Evolutionary conservation across 2,113 vertebrate genomes (phyloP), one percentile per base, ranked within the genome.

Genomic region (western clawed frog (Xenopus tropicalis)): DNA sequence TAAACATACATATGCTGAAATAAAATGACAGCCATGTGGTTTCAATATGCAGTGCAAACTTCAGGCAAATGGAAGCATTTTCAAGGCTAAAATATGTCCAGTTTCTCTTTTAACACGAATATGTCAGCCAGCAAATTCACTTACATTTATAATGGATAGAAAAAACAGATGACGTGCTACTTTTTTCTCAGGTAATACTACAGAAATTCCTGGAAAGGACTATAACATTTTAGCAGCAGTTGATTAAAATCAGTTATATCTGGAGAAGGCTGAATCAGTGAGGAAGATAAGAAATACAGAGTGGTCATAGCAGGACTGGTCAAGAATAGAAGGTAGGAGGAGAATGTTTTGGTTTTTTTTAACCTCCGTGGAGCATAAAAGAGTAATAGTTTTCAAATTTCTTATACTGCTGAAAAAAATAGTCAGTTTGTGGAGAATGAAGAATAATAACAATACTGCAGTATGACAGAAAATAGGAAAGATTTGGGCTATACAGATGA

Each of bases 31-130:
- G 62, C 29, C 42, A 44, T 11, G 10, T 65, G 62, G 42, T n/a
- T 43, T 44, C 19, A 63, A 5, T 54, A n/a, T 65, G n/a, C 29
- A 65, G 62, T 44, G 62, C 19, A 19, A 44, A 37, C 43, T 44
- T 12, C n/a, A 44, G 62, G 14, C 37, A 65, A 65, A 65, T 65
- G n/a, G 29, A 9, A 65, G 29, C 62, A 65, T 65, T 65, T 14
- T n/a, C 19, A 65, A 65, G 25, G 44, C 13, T 43, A 65, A 43
- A 44, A 65, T 21, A 44, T n/a, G 17, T n/a, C 62, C 62, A 43
- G 16, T 43, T 44, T 54, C 52, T n/a, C 52, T n/a, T 48, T 14
- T 17, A 54, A n/a, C 52, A n/a, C 4, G 14, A n/a, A 54, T 17
- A 54, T 5, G 52, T 54, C 52, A 19, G 52, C 52, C 16, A 54